A percentile compares a stretch with the other conserved stretches of the same genome.
phyloP scores from a whole-genome alignment of 2,888 invertebrate species.

The Philereme vetulata region DNA sequence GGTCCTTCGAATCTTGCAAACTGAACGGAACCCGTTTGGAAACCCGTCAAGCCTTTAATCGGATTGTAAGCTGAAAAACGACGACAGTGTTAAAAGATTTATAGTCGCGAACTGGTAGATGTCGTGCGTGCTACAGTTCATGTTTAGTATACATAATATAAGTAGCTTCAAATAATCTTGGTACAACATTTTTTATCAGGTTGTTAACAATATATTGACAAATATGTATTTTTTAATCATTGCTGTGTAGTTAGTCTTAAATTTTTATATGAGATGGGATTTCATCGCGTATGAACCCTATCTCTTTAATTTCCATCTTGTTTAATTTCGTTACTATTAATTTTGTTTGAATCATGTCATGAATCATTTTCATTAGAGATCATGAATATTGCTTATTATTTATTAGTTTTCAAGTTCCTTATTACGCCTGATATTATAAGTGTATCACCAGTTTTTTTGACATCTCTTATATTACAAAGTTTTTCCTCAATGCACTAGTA shows the following conservation, averaged over 20 bases:
- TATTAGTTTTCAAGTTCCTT: too few species aligned
- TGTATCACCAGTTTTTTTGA: constrained; percentile 1
- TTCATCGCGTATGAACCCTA: too few species aligned
- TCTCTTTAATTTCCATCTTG: too few species aligned
- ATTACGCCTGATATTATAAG: background rate
- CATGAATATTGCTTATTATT: background rate
- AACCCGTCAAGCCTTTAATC: constrained; percentile 25
- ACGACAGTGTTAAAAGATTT: constrained; percentile 19
- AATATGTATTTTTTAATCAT: too few species aligned
- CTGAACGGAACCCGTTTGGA: constrained; percentile 26
- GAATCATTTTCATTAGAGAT: background rate
- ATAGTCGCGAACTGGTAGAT: constrained; percentile 14
- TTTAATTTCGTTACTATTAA: too few species aligned
- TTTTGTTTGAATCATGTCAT: too few species aligned
- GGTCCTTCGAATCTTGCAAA: constrained; percentile 16
- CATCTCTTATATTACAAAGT: constrained; percentile 3
- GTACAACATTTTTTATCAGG: too few species aligned
- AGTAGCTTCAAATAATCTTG: too few species aligned
- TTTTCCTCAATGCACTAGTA: constrained; percentile 29
- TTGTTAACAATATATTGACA: too few species aligned
- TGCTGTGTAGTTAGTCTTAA: too few species aligned
- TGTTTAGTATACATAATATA: constrained; percentile 1
- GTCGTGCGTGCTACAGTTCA: constrained; percentile 8
- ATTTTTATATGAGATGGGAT: too few species aligned
- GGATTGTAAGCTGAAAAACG: constrained; percentile 25